These are phyloP conservation scores for Hemaris fuciformis DNA, from an alignment of 2,888 invertebrate species.

Conservation along the genomic window DNA sequence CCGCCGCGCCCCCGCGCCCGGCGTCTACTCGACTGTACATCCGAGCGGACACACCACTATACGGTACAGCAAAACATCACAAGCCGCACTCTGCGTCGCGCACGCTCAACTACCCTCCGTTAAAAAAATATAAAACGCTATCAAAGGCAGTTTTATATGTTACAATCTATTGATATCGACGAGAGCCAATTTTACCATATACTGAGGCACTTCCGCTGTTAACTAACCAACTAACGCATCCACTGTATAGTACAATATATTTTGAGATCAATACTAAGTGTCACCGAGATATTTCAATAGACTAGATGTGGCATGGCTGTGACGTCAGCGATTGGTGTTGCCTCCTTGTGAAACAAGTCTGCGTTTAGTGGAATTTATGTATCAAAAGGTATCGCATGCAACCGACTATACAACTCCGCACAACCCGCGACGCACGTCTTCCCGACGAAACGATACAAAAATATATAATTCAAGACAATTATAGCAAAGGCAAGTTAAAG, in stretches of 20 bases:
- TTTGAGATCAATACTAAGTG: conserved; percentile 47
- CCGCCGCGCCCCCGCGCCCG: conserved; percentile 36
- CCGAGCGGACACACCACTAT: too few relatives aligned
- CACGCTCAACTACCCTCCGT: conserved; percentile 52
- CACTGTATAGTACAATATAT: conserved; percentile 21
- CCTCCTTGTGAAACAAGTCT: conserved; percentile 8
- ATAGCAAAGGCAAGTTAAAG: conserved; percentile 12
- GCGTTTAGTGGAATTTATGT: background rate
- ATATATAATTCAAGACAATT: conserved; percentile 15
- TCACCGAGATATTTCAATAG: conserved; percentile 5
- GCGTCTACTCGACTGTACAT: conserved; percentile 52
- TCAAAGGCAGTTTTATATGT: conserved; percentile 60
- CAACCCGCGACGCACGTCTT: conserved; percentile 6
- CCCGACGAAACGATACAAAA: conserved; percentile 21
- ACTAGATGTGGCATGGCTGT: conserved; percentile 13
- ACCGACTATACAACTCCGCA: background rate
- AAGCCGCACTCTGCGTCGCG: conserved; percentile 71
- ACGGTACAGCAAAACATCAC: conserved; percentile 70
- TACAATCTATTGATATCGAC: conserved; percentile 60
- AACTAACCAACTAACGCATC: conserved; percentile 42
- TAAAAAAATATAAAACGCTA: conserved; percentile 78
- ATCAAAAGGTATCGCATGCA: background rate
- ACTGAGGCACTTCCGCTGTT: conserved; percentile 70
- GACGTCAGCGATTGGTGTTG: conserved; percentile 1
- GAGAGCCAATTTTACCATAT: conserved; percentile 53